A percentile compares a stretch with the other conserved stretches of the same genome.
Evolutionary conservation across 2,888 invertebrate species (phyloP).

Genomic region (Argyra leucocephala): DNA sequence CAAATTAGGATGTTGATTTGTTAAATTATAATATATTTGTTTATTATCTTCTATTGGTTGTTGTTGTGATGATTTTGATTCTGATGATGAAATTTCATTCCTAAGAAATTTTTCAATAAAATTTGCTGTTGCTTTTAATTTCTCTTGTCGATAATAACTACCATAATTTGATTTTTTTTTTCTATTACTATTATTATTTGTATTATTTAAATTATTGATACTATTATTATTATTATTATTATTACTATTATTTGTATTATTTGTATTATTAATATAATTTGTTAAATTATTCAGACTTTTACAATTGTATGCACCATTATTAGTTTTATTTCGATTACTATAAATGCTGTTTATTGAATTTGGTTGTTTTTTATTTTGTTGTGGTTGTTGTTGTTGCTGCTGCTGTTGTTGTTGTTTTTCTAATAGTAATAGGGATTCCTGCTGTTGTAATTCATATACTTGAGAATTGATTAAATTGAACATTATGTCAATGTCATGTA

Average conservation of each 20-base stretch:
- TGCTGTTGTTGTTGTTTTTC: constrained; percentile 20
- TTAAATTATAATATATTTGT: constrained; percentile 23
- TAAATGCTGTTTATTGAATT: constrained; percentile 15
- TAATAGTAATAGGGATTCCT: constrained; percentile 17
- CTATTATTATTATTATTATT: background rate
- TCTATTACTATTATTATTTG: background rate
- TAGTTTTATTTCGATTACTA: background rate
- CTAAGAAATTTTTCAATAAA: constrained; percentile 39
- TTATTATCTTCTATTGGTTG: background rate
- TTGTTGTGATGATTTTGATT: background rate
- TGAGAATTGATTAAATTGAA: constrained; percentile 38
- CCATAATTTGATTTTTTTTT: constrained; percentile 16
- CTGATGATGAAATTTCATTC: constrained; percentile 35
- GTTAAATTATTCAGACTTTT: constrained; percentile 15
- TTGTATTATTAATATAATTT: constrained; percentile 27
- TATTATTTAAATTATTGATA: background rate
- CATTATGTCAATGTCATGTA: constrained; percentile 26
- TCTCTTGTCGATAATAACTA: constrained; percentile 18
- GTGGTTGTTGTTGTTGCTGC: constrained; percentile 18
- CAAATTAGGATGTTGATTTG: constrained; percentile 14
- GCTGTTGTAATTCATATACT: constrained; percentile 37
- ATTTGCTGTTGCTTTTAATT: constrained; percentile 33
- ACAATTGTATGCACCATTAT: background rate
- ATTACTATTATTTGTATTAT: background rate
- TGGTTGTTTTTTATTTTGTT: background rate